These are phyloP conservation scores for Plagodis pulveraria DNA, from an alignment of 2,888 invertebrate genomes.

Conservation along the genomic window DNA sequence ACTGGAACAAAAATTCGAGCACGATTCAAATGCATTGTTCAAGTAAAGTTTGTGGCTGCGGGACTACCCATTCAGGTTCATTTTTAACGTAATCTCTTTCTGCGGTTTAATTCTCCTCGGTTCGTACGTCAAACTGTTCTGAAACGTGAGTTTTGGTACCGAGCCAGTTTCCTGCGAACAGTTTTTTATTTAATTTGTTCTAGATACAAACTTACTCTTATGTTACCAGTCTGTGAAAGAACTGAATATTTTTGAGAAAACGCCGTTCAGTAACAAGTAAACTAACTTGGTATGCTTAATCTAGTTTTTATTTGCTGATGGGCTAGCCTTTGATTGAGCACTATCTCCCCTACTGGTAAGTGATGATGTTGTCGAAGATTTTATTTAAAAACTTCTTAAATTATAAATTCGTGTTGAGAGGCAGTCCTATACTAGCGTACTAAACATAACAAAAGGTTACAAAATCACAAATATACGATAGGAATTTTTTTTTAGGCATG, in stretches of 20 bases:
- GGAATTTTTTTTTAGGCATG: no score
- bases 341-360: no score
- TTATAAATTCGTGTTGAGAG: no score
- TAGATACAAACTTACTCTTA: slow-evolving; percentile 34
- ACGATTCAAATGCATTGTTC: slow-evolving; percentile 37
- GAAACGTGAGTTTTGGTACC: slow-evolving; percentile 53
- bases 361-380: no score
- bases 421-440: no score
- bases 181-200: slow-evolving; percentile 47
- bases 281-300: no score
- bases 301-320: no score
- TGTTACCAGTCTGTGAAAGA: neutral
- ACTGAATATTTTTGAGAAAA: neutral
- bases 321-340: no score
- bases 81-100: slow-evolving; percentile 36
- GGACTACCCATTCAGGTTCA: slow-evolving; percentile 23
- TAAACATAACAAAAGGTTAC: no score
- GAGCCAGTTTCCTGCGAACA: slow-evolving; percentile 47
- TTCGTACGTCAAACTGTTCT: slow-evolving; percentile 50
- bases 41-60: slow-evolving; percentile 42
- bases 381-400: no score
- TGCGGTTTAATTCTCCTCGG: slow-evolving; percentile 43
- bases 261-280: no score
- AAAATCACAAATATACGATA: no score
- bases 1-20: slow-evolving; percentile 29